These are phyloP conservation scores for Psittacula echo DNA, from an alignment of 2,797 vertebrate species.

Conservation along the genomic window DNA sequence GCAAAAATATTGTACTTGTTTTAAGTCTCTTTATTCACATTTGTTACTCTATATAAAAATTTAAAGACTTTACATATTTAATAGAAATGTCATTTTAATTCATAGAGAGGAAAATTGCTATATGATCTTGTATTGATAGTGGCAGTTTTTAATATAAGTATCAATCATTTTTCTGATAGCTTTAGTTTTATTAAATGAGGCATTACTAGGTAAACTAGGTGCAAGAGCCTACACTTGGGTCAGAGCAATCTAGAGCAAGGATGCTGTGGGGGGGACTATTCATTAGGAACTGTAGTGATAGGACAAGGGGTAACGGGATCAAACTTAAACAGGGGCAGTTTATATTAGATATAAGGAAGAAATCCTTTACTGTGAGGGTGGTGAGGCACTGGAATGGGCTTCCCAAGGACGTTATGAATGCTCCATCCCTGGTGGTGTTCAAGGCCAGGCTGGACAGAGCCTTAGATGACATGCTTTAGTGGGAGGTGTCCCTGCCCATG, in stretches of 20 bases:
- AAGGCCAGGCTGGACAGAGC: no score
- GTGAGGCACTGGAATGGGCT: no score
- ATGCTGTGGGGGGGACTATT: no score
- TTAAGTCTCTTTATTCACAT: background rate
- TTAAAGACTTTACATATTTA: background rate
- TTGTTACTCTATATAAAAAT: background rate
- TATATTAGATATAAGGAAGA: no score
- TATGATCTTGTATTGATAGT: background rate
- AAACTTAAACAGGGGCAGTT: no score
- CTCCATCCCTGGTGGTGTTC: no score
- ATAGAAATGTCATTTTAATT: background rate
- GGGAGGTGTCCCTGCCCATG: no score
- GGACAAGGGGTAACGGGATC: no score
- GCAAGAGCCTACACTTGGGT: background rate
- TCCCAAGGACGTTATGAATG: no score
- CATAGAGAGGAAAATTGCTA: background rate
- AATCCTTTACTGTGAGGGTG: no score
- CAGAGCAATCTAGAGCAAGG: background rate
- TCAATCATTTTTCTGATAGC: background rate
- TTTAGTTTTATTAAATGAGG: background rate
- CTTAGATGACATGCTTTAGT: no score
- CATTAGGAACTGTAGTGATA: no score
- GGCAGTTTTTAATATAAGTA: background rate
- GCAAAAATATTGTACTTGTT: background rate
- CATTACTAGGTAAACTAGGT: background rate